Evolutionary conservation across 2,888 invertebrate genomes (phyloP).

Genomic region (Nysson spinosus): DNA sequence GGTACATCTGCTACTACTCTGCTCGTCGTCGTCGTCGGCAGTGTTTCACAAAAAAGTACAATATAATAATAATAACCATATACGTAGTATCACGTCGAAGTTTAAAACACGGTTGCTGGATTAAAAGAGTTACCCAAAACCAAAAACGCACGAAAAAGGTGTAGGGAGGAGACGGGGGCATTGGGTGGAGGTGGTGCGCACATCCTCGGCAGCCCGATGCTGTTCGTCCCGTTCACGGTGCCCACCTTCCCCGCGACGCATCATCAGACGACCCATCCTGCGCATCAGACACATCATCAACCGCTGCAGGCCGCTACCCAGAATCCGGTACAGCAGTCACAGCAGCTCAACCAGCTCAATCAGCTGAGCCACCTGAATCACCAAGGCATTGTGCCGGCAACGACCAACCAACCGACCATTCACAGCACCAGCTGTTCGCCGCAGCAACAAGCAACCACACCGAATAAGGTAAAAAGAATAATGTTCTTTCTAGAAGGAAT

Average conservation of each 20-base stretch:
- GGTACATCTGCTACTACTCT: conserved; percentile 49
- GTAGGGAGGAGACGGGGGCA: conserved; percentile 78
- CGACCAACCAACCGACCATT: conserved; percentile 70
- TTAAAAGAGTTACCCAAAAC: conserved; percentile 54
- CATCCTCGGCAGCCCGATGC: conserved; percentile 78
- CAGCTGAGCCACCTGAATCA: conserved; percentile 75
- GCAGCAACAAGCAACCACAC: conserved; percentile 75
- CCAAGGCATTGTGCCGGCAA: conserved; percentile 70
- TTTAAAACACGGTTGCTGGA: conserved; percentile 50
- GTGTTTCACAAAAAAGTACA: conserved; percentile 42
- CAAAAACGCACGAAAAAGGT: conserved; percentile 70
- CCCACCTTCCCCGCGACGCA: conserved; percentile 76
- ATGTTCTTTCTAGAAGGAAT: no score
- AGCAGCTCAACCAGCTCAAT: conserved; percentile 69
- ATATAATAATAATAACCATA: conserved; percentile 41
- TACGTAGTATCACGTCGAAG: conserved; percentile 56
- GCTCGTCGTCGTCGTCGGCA: conserved; percentile 54
- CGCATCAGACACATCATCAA: conserved; percentile 72
- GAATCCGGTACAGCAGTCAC: conserved; percentile 66
- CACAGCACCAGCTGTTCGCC: conserved; percentile 76
- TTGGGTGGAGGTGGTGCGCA: conserved; percentile 78
- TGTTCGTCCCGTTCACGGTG: conserved; percentile 77
- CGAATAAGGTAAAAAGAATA: conserved; percentile 71
- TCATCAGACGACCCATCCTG: conserved; percentile 72
- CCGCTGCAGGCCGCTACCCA: conserved; percentile 69